Evolutionary conservation across 1,140 invertebrate genomes (phyloP).

Genomic region (Dreissena polymorpha): DNA sequence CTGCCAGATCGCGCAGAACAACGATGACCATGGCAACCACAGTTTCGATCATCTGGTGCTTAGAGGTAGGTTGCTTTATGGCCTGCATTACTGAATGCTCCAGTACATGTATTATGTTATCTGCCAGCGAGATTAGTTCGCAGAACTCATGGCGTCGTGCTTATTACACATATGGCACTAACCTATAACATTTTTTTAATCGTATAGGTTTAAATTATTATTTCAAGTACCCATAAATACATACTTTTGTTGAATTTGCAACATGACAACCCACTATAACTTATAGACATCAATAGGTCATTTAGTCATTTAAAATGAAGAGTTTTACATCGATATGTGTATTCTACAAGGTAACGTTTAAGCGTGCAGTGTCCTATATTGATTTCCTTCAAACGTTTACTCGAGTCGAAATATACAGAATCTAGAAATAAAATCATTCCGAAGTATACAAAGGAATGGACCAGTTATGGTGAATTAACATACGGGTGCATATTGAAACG

Average conservation of each 20-base stretch:
- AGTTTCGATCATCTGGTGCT: slow-evolving; percentile 48
- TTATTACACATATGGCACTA: neutral
- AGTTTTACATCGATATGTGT: neutral
- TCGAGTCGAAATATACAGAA: too few relatives aligned
- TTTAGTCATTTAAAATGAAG: neutral
- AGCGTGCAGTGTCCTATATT: too few relatives aligned
- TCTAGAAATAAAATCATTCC: too few relatives aligned
- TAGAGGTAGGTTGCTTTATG: slow-evolving; percentile 27
- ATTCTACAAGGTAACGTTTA: neutral
- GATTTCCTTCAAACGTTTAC: too few relatives aligned
- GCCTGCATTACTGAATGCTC: neutral
- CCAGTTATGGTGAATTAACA: too few relatives aligned
- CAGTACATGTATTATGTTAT: neutral
- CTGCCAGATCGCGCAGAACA: slow-evolving; percentile 9
- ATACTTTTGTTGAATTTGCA: neutral
- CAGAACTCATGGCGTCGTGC: neutral
- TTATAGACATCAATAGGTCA: neutral
- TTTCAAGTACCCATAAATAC: neutral
- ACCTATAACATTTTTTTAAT: neutral
- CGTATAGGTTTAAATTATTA: neutral
- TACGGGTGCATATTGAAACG: too few relatives aligned
- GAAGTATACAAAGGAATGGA: too few relatives aligned
- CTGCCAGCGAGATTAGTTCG: neutral
- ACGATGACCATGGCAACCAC: slow-evolving; percentile 29
- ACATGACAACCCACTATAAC: neutral